These are phyloP conservation scores for Dromiciops gliroides DNA, from an alignment of 2,113 vertebrate species.

Conservation along the genomic window DNA sequence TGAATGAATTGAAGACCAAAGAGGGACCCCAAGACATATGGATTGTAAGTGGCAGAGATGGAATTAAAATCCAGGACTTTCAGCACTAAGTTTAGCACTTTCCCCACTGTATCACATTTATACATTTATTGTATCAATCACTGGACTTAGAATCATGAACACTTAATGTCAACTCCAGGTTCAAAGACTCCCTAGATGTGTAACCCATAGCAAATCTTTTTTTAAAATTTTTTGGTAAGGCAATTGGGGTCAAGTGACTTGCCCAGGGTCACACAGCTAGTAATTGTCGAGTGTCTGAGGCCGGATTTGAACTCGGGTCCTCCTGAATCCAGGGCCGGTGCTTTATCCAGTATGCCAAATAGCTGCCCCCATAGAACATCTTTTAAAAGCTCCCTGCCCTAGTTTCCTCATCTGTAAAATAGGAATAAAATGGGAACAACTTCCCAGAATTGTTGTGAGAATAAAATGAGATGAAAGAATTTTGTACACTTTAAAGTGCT, in stretches of 20 bases:
- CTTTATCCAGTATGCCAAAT: no score
- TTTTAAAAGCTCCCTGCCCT: neutral
- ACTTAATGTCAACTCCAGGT: neutral
- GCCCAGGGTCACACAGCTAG: no score
- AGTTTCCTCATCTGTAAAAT: neutral
- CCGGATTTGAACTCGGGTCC: no score
- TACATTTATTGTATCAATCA: no score
- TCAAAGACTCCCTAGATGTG: neutral
- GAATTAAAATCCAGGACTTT: neutral
- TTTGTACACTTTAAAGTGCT: neutral
- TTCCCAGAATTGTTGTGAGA: neutral
- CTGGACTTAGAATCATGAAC: neutral
- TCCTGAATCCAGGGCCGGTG: no score
- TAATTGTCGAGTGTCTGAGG: no score
- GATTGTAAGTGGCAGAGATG: neutral
- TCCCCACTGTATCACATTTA: neutral
- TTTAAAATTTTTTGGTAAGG: no score
- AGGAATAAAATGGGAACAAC: no score
- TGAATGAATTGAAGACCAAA: constrained; percentile 36
- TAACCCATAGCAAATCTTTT: neutral
- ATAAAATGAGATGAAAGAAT: neutral
- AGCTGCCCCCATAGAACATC: no score
- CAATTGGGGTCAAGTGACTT: no score
- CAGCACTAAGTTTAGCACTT: neutral
- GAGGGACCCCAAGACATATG: neutral